Conservation (phyloP, 2,113 vertebrate genomes). For the Dendropsophus ebraccatus region DNA sequence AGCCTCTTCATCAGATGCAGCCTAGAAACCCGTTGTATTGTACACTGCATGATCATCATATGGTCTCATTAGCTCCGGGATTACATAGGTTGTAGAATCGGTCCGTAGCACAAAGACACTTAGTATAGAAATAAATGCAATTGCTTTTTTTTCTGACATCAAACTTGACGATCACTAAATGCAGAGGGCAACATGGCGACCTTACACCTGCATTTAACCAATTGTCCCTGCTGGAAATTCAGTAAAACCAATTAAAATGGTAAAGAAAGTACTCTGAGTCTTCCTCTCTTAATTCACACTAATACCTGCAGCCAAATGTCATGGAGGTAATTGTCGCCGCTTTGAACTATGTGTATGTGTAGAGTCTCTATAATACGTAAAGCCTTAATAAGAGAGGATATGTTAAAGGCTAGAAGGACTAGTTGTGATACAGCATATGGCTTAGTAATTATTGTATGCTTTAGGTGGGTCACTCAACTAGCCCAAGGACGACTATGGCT, state of each 20-base stretch:
- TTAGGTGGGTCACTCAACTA: neutral
- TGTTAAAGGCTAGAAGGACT: neutral
- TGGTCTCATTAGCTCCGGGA: neutral
- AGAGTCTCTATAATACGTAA: neutral
- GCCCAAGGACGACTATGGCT: neutral
- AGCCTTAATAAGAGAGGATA: neutral
- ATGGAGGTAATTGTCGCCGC: neutral
- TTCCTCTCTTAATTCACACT: neutral
- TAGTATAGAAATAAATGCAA: neutral
- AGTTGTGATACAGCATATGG: neutral
- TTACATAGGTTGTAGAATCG: neutral
- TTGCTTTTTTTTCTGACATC: neutral
- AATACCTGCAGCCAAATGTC: slow-evolving; percentile 4
- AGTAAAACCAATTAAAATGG: neutral
- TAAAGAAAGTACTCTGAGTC: neutral
- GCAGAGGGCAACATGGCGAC: neutral
- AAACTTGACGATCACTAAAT: neutral
- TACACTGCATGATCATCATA: neutral
- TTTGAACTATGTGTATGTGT: neutral
- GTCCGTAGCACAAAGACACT: neutral
- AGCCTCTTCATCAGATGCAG: neutral
- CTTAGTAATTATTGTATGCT: neutral
- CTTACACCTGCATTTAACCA: neutral
- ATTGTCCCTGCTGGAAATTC: neutral
- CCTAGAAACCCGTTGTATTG: neutral